phyloP scores from a whole-genome alignment of 2,888 invertebrate genomes.

The Platycnemis pennipes region DNA sequence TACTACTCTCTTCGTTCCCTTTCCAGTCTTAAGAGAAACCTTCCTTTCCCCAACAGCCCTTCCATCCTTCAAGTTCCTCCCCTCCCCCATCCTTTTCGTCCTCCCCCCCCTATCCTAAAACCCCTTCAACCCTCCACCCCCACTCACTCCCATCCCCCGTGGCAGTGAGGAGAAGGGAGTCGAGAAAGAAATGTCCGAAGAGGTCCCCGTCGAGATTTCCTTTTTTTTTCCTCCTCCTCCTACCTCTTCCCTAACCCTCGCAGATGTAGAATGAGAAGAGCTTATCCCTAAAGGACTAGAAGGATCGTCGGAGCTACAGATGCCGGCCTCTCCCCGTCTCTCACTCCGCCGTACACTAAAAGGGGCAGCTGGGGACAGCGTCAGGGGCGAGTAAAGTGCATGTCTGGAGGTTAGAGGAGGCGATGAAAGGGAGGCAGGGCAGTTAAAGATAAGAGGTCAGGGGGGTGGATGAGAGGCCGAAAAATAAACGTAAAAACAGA shows the following conservation, averaged over 20 bases:
- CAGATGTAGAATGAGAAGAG: constrained; percentile 16
- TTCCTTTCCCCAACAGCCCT: not conserved
- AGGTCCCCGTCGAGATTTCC: not conserved
- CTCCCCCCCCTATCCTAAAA: not conserved
- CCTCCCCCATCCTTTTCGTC: not conserved
- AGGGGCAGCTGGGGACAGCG: not conserved
- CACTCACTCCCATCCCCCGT: too few species aligned
- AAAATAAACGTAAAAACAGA: not conserved
- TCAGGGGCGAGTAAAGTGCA: not conserved
- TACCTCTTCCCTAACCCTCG: constrained; percentile 3
- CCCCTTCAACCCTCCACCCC: too few species aligned
- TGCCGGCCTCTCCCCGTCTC: not conserved
- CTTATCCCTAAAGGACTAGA: not conserved
- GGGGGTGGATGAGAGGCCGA: not conserved
- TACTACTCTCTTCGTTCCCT: not conserved
- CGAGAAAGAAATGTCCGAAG: not conserved
- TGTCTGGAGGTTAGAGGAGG: not conserved
- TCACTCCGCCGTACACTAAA: not conserved
- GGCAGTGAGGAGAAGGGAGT: not conserved
- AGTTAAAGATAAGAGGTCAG: not conserved
- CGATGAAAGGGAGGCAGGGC: not conserved
- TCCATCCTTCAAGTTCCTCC: not conserved
- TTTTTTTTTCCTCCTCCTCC: not conserved
- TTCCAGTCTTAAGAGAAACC: not conserved
- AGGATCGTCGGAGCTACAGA: not conserved